Conservation (phyloP, 2,888 invertebrate species). For the Geophilus truncorum region DNA sequence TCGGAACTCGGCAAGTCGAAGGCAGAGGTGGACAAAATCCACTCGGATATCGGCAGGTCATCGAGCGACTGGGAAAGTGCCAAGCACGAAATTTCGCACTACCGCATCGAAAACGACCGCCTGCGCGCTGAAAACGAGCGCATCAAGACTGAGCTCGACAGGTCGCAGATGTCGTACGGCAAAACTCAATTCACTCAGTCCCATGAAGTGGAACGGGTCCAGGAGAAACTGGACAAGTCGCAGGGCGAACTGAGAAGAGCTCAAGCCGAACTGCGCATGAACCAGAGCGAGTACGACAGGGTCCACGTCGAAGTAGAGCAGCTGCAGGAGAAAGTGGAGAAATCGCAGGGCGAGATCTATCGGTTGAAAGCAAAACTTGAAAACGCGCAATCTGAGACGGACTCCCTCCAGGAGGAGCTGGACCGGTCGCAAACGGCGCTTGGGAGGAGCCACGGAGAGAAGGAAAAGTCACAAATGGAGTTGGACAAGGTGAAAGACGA, state of each 20-base stretch:
- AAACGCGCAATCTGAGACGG: slow-evolving; percentile 91
- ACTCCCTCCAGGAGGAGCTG: slow-evolving; percentile 85
- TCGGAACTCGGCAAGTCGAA: slow-evolving; percentile 90
- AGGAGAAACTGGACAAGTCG: slow-evolving; percentile 74
- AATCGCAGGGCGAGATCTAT: slow-evolving; percentile 91
- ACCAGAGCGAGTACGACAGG: slow-evolving; percentile 84
- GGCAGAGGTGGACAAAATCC: slow-evolving; percentile 86
- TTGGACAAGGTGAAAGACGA: slow-evolving; percentile 42
- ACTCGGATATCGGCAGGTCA: slow-evolving; percentile 80
- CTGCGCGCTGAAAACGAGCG: slow-evolving; percentile 57
- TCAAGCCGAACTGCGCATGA: slow-evolving; percentile 83
- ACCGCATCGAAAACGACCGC: slow-evolving; percentile 68
- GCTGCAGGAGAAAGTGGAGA: slow-evolving; percentile 86
- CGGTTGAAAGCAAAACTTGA: slow-evolving; percentile 87
- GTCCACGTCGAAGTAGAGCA: slow-evolving; percentile 68
- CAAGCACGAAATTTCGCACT: slow-evolving; percentile 63
- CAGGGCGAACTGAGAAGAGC: slow-evolving; percentile 78
- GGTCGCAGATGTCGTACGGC: slow-evolving; percentile 74
- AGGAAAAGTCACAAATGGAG: slow-evolving; percentile 64
- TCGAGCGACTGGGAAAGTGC: slow-evolving; percentile 85
- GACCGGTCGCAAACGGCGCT: slow-evolving; percentile 78
- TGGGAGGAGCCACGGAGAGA: slow-evolving; percentile 77
- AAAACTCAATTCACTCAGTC: slow-evolving; percentile 62
- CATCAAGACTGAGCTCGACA: slow-evolving; percentile 75
- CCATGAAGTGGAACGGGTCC: slow-evolving; percentile 68